Percentiles rank a stretch among this genome's conserved stretches.
phyloP scores from a whole-genome alignment of 1,140 invertebrate genomes.

The Philaenus spumarius region DNA sequence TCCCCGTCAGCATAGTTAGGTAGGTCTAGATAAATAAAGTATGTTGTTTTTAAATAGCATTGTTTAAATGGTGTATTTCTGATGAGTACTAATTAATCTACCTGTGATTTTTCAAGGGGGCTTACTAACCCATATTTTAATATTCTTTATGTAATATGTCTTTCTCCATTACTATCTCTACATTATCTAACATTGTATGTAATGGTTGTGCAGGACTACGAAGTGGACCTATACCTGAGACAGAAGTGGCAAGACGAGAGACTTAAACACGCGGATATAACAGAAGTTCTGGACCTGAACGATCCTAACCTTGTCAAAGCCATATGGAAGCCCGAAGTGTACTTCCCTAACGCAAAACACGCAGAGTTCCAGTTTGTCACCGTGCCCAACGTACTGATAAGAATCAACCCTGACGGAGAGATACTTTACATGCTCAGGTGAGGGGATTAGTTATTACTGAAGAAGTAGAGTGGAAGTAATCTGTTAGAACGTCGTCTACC shows the following conservation, averaged over 20 bases:
- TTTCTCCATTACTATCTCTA: too few species aligned
- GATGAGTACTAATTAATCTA: too few species aligned
- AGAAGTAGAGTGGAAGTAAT: too few species aligned
- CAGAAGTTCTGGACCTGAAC: slow-evolving; percentile 47
- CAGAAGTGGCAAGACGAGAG: slow-evolving; percentile 50
- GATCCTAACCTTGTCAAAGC: slow-evolving; percentile 50
- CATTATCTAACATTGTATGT: too few species aligned
- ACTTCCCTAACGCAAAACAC: slow-evolving; percentile 60
- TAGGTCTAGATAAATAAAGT: too few species aligned
- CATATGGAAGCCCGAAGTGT: slow-evolving; percentile 63
- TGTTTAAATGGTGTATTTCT: too few species aligned
- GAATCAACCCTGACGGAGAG: slow-evolving; percentile 53
- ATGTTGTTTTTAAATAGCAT: too few species aligned
- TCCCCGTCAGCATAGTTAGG: too few species aligned
- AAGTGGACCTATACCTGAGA: slow-evolving; percentile 51
- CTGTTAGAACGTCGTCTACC: too few species aligned
- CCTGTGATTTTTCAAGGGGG: too few species aligned
- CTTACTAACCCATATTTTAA: too few species aligned
- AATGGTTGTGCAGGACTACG: slow-evolving; percentile 57
- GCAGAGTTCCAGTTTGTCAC: slow-evolving; percentile 59
- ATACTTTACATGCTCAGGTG: slow-evolving; percentile 58
- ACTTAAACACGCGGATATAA: slow-evolving; percentile 44
- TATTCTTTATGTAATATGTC: too few species aligned
- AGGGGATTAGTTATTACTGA: slow-evolving; percentile 9
- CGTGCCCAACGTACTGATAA: slow-evolving; percentile 58